Conservation (phyloP, 2,113 vertebrate genomes). For the Bubo bubo region DNA sequence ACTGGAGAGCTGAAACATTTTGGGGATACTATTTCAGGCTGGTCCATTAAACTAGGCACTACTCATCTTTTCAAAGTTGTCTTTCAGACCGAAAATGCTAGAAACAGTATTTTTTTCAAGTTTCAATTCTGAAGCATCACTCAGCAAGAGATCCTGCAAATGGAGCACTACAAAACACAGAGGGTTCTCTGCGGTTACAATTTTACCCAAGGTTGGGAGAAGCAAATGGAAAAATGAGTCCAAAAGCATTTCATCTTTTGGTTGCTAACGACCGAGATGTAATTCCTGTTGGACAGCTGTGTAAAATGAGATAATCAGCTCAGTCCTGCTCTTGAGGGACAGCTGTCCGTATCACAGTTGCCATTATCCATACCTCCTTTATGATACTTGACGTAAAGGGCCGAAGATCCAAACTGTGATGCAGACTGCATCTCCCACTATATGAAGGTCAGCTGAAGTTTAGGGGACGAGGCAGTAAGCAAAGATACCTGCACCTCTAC, state of each 20-base stretch:
- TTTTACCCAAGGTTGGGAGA: background rate
- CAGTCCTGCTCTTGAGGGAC: slow-evolving; percentile 13
- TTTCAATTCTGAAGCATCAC: background rate
- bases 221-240: background rate
- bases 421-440: background rate
- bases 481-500: background rate
- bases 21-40: background rate
- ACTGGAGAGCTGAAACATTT: background rate
- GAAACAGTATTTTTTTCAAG: background rate
- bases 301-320: slow-evolving; percentile 24
- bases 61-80: background rate
- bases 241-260: background rate
- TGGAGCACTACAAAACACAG: background rate
- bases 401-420: background rate
- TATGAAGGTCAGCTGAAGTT: background rate
- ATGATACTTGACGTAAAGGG: background rate
- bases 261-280: background rate
- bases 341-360: slow-evolving; percentile 6
- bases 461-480: background rate
- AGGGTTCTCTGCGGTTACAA: background rate
- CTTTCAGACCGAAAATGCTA: background rate
- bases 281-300: slow-evolving; percentile 14
- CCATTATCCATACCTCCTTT: background rate
- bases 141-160: background rate
- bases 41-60: background rate